A percentile compares a stretch with the other conserved stretches of the same genome.
Conservation (phyloP, 2,888 invertebrate species). For the Cylloceria caligata region DNA sequence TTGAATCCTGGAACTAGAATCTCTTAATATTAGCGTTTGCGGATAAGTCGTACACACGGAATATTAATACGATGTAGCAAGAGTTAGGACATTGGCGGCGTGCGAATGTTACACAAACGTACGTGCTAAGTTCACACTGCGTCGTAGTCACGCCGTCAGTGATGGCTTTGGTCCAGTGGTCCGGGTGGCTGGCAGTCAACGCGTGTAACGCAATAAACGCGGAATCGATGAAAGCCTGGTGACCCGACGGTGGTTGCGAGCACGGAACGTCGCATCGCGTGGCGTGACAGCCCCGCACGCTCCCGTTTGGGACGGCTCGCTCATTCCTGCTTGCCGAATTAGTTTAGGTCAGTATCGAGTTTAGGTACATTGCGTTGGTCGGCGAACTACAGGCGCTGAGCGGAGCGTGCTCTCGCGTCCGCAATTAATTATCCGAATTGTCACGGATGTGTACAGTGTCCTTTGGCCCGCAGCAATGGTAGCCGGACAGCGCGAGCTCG, state of each 20-base stretch:
- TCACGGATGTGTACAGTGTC: slow-evolving; percentile 53
- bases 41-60: neutral
- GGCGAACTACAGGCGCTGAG: slow-evolving; percentile 15
- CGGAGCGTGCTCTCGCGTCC: slow-evolving; percentile 47
- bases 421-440: slow-evolving; percentile 67
- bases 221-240: slow-evolving; percentile 74
- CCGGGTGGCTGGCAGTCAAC: slow-evolving; percentile 52
- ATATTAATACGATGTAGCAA: slow-evolving; percentile 31
- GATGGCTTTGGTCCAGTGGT: slow-evolving; percentile 3
- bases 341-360: slow-evolving; percentile 71
- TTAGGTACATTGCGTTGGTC: slow-evolving; percentile 57
- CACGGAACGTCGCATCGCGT: neutral
- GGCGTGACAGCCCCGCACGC: neutral
- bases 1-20: neutral
- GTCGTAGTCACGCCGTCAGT: slow-evolving; percentile 67
- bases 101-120: slow-evolving; percentile 64
- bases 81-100: slow-evolving; percentile 30
- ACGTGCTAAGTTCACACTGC: slow-evolving; percentile 68
- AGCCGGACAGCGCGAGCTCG: slow-evolving; percentile 16
- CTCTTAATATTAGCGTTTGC: neutral
- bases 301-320: slow-evolving; percentile 8
- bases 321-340: slow-evolving; percentile 63
- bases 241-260: slow-evolving; percentile 56
- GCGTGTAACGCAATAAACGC: slow-evolving; percentile 74
- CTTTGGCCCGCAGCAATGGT: slow-evolving; percentile 20